Conservation (phyloP, 2,888 invertebrate species). For the Leucoptera coffeella region DNA sequence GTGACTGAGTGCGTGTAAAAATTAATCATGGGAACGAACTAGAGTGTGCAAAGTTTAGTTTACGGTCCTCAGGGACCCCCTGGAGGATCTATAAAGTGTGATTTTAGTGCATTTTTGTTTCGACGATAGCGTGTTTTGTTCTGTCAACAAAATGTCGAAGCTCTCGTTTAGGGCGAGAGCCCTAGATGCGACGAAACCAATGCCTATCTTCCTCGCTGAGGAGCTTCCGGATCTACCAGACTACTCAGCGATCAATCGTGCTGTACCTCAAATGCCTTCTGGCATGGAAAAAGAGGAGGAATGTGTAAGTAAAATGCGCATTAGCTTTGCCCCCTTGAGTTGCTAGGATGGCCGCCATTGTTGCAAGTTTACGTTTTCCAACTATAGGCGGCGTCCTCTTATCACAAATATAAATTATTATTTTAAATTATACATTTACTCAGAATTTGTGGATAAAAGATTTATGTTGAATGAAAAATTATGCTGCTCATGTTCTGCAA, state of each 20-base stretch:
- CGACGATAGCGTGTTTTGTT: constrained; percentile 62
- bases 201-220: constrained; percentile 97
- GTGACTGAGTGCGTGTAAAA: constrained; percentile 72
- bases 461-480: too few species aligned
- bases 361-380: too few species aligned
- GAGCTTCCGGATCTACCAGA: constrained; percentile 98
- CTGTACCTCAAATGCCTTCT: constrained; percentile 99
- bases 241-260: constrained; percentile 97
- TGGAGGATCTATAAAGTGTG: constrained; percentile 60
- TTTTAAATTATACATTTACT: too few species aligned
- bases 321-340: too few species aligned
- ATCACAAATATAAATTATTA: too few species aligned
- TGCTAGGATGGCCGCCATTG: too few species aligned
- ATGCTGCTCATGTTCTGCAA: too few species aligned
- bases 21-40: constrained; percentile 71
- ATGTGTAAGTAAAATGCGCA: constrained; percentile 84
- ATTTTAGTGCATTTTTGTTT: constrained; percentile 54
- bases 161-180: constrained; percentile 99
- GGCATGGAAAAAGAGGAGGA: constrained; percentile 99
- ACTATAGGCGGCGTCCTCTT: too few species aligned
- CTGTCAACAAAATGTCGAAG: constrained; percentile 86
- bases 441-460: too few species aligned
- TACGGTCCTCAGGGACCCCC: constrained; percentile 65
- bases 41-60: constrained; percentile 59
- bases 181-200: constrained; percentile 98